Conservation (phyloP, 2,888 invertebrate species). For the Tolmerus cingulatus region DNA sequence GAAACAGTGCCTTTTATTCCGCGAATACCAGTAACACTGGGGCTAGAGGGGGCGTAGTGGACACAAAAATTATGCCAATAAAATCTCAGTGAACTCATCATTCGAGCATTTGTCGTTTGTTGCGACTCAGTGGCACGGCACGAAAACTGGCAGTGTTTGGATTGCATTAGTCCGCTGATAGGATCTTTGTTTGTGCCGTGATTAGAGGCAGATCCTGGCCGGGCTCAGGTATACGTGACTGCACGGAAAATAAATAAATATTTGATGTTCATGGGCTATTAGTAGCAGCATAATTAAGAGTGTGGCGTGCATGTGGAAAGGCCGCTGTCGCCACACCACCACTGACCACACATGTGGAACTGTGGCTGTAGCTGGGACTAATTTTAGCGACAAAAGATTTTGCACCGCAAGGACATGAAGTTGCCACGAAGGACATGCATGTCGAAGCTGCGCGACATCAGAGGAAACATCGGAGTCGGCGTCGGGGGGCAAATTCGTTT, state of each 20-base stretch:
- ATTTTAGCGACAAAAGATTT: background rate
- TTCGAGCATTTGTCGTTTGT: background rate
- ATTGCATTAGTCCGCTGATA: slow-evolving; percentile 4
- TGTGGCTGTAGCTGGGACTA: background rate
- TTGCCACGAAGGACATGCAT: background rate
- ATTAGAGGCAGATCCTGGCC: background rate
- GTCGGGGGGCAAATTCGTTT: background rate
- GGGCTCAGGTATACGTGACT: background rate
- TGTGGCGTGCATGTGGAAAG: background rate
- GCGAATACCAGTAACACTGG: background rate
- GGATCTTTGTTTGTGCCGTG: background rate
- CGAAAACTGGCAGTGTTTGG: background rate
- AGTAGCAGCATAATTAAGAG: slow-evolving; percentile 3
- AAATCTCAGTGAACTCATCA: background rate
- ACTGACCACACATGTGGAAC: background rate
- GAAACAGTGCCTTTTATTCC: background rate
- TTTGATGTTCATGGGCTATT: slow-evolving; percentile 28
- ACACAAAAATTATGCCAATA: background rate
- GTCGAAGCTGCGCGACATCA: background rate
- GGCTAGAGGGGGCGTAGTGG: background rate
- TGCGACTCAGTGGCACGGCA: background rate
- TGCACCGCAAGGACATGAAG: background rate
- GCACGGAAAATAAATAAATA: slow-evolving; percentile 20
- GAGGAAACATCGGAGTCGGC: no score
- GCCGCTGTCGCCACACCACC: background rate